Evolutionary conservation across 2,888 invertebrate genomes (phyloP).

Genomic region (Spodoptera picta): DNA sequence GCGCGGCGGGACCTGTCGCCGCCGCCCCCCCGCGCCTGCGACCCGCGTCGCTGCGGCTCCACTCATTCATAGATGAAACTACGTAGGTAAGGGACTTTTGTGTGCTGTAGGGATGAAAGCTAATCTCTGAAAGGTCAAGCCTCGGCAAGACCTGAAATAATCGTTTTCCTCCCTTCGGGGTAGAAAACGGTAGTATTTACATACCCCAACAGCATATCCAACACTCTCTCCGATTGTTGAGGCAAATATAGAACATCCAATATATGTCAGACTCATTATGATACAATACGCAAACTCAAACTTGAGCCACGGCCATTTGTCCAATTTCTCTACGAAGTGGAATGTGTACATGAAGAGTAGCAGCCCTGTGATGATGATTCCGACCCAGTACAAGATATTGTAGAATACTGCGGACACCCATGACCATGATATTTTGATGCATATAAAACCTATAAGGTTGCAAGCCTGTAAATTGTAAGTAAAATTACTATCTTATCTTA

Average conservation of each 20-base stretch:
- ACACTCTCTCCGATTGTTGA: slow-evolving; percentile 88
- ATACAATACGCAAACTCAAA: slow-evolving; percentile 93
- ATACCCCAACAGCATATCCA: slow-evolving; percentile 93
- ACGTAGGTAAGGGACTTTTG: too few species aligned
- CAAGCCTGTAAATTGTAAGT: slow-evolving; percentile 84
- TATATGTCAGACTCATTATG: slow-evolving; percentile 91
- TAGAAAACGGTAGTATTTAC: too few species aligned
- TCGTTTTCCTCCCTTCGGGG: too few species aligned
- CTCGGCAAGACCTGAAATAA: too few species aligned
- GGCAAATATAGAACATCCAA: slow-evolving; percentile 93
- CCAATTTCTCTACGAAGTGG: slow-evolving; percentile 94
- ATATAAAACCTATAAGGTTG: slow-evolving; percentile 94
- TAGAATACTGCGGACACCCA: slow-evolving; percentile 92
- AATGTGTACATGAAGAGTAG: slow-evolving; percentile 93
- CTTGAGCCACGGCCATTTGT: slow-evolving; percentile 94
- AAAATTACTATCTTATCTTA: not conserved
- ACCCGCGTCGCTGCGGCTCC: too few species aligned
- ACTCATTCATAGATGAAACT: too few species aligned
- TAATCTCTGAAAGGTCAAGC: too few species aligned
- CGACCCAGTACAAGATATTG: slow-evolving; percentile 93
- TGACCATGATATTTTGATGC: slow-evolving; percentile 90
- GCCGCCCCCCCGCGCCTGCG: too few species aligned
- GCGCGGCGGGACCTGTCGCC: too few species aligned
- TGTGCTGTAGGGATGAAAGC: too few species aligned
- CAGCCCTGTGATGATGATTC: slow-evolving; percentile 93